phyloP scores from a whole-genome alignment of 2,888 invertebrate species.

The Leptogaster cylindrica region DNA sequence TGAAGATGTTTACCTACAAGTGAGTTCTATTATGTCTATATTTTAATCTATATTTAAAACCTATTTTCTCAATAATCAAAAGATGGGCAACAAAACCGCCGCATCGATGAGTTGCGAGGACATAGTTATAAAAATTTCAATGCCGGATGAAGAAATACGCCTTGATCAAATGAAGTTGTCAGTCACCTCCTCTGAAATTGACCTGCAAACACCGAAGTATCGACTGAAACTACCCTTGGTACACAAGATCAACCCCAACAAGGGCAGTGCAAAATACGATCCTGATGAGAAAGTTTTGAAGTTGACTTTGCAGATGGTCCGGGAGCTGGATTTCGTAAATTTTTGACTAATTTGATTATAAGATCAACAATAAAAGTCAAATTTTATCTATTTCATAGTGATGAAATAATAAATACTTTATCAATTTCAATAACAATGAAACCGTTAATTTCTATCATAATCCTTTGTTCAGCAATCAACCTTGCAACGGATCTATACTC shows the following conservation, averaged over 20 bases:
- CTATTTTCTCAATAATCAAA: constrained; percentile 48
- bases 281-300: constrained; percentile 69
- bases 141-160: constrained; percentile 73
- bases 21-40: neutral
- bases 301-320: constrained; percentile 74
- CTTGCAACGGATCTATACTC: too few relatives aligned
- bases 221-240: constrained; percentile 78
- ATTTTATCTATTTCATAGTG: too few relatives aligned
- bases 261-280: constrained; percentile 82
- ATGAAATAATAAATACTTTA: too few relatives aligned
- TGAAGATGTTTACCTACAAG: constrained; percentile 83
- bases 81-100: constrained; percentile 83
- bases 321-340: constrained; percentile 87
- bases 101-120: constrained; percentile 86
- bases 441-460: too few relatives aligned
- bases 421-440: too few relatives aligned
- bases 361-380: too few relatives aligned
- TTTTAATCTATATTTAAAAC: neutral
- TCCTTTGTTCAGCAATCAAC: too few relatives aligned
- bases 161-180: constrained; percentile 77
- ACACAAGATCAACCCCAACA: constrained; percentile 81
- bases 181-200: constrained; percentile 68
- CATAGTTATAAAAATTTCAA: constrained; percentile 76
- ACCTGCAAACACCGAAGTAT: constrained; percentile 70
- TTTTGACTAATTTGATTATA: constrained; percentile 74